Conservation (phyloP, 2,113 vertebrate species). For the Petaurus breviceps region DNA sequence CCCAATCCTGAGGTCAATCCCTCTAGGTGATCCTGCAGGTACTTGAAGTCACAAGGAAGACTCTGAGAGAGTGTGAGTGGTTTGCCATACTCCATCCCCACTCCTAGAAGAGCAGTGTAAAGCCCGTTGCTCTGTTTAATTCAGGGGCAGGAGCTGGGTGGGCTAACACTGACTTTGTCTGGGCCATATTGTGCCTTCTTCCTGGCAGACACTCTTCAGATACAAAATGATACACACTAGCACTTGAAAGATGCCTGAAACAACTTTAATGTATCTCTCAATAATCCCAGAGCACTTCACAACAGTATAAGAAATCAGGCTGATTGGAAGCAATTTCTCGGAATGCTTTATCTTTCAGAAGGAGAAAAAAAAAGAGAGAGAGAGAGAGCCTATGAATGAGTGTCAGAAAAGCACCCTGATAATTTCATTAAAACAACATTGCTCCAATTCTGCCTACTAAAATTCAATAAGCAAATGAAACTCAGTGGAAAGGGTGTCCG, state of each 20-base stretch:
- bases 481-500: not conserved
- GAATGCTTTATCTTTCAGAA: not conserved
- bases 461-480: not conserved
- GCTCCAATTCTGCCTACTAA: not conserved
- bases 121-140: not conserved
- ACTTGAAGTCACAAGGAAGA: too few species aligned
- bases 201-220: not conserved
- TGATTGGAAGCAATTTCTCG: not conserved
- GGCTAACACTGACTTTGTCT: not conserved
- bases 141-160: not conserved
- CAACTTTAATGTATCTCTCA: not conserved
- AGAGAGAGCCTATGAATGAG: not conserved
- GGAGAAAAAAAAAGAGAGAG: not conserved
- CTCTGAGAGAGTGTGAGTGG: not conserved
- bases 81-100: not conserved
- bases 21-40: too few species aligned
- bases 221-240: not conserved
- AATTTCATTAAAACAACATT: not conserved
- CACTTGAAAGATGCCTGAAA: not conserved
- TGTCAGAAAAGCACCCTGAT: not conserved
- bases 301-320: not conserved
- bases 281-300: not conserved
- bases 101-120: not conserved
- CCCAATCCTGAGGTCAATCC: not conserved
- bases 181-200: not conserved